phyloP scores from a whole-genome alignment of 2,888 invertebrate species.

The Nephrotoma guestfalica region DNA sequence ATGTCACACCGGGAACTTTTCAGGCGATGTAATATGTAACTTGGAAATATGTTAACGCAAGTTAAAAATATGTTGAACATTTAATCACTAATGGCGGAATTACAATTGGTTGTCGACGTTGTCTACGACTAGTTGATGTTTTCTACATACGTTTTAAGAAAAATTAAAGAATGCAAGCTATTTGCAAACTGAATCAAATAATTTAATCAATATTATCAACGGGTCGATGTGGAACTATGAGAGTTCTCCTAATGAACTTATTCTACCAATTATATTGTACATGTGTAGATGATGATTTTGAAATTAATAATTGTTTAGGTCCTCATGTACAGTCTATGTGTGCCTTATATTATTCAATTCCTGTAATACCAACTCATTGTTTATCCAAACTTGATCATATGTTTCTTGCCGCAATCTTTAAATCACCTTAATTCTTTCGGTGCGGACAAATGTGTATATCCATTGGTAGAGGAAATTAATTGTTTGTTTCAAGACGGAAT shows the following conservation, averaged over 20 bases:
- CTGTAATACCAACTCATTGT: not conserved
- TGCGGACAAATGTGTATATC: not conserved
- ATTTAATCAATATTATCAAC: not conserved
- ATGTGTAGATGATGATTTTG: not conserved
- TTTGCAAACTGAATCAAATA: not conserved
- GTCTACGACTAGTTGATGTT: too few relatives aligned
- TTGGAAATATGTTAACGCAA: too few relatives aligned
- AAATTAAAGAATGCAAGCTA: not conserved
- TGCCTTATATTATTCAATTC: not conserved
- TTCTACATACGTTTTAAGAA: too few relatives aligned
- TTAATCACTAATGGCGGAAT: too few relatives aligned
- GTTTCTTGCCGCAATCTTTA: not conserved
- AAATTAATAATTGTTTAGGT: too few relatives aligned
- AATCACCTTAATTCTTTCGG: not conserved
- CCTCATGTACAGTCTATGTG: too few relatives aligned
- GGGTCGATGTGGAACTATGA: not conserved
- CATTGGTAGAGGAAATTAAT: not conserved
- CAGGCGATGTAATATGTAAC: too few relatives aligned
- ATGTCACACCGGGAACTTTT: too few relatives aligned
- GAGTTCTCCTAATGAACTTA: not conserved
- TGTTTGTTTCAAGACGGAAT: not conserved
- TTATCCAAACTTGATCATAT: not conserved
- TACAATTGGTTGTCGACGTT: too few relatives aligned
- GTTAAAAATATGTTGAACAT: too few relatives aligned
- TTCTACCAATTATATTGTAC: not conserved